Conservation (phyloP, 2,113 vertebrate genomes). For the Phrynocephalus versicolor region DNA sequence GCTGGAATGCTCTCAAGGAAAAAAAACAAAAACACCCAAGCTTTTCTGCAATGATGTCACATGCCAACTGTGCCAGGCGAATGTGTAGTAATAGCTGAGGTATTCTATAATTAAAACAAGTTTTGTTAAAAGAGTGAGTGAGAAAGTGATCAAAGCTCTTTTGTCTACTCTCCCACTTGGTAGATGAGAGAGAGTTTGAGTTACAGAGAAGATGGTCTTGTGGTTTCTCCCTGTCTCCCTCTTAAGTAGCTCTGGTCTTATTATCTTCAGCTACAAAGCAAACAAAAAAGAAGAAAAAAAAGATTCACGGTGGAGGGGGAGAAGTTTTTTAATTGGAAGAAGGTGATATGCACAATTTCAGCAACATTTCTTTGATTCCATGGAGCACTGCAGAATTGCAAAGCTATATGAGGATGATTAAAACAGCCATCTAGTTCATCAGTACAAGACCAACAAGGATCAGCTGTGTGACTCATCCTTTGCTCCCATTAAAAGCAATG, state of each 20-base stretch:
- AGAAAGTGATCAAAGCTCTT: conserved; percentile 70
- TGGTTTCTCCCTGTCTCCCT: conserved; percentile 54
- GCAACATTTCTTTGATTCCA: neutral
- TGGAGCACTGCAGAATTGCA: neutral
- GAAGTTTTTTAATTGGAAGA: conserved; percentile 13
- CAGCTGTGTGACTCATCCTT: neutral
- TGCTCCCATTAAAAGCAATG: neutral
- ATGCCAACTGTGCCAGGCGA: conserved; percentile 60
- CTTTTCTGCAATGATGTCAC: conserved; percentile 65
- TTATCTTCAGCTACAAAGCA: conserved; percentile 3
- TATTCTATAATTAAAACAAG: conserved; percentile 73
- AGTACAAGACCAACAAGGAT: neutral
- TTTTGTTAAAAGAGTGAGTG: conserved; percentile 63
- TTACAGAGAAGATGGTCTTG: conserved; percentile 49
- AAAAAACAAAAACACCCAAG: conserved; percentile 8
- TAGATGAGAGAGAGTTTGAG: conserved; percentile 55
- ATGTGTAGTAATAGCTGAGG: conserved; percentile 64
- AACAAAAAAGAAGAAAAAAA: neutral
- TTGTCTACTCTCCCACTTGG: conserved; percentile 57
- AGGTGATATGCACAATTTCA: neutral
- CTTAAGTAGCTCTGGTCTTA: conserved; percentile 27
- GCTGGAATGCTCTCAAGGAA: conserved; percentile 59
- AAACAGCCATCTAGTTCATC: neutral
- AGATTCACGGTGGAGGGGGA: conserved; percentile 33
- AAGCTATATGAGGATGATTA: neutral